These are phyloP conservation scores for Villa cingulata DNA, from an alignment of 2,888 invertebrate genomes.

Conservation along the genomic window DNA sequence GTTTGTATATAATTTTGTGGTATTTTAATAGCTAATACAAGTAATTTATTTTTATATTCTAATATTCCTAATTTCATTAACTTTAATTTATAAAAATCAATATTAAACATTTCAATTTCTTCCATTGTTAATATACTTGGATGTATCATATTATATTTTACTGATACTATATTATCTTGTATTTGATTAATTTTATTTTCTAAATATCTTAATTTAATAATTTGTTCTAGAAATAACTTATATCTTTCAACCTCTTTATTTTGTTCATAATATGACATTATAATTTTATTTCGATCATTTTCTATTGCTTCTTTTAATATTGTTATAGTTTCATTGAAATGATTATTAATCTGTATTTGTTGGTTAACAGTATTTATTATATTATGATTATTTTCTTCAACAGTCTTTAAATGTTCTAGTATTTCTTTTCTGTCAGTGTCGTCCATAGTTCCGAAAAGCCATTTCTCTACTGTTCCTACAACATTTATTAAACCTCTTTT, in stretches of 20 bases:
- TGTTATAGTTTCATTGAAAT: conserved; percentile 12
- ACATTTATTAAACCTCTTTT: no score
- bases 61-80: conserved; percentile 1
- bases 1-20: conserved; percentile 3
- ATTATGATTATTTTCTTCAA: no score
- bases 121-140: conserved; percentile 4
- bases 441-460: no score
- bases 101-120: conserved; percentile 3
- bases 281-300: conserved; percentile 10
- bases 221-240: conserved; percentile 6
- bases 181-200: conserved; percentile 13
- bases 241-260: conserved; percentile 1
- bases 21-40: conserved; percentile 7
- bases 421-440: no score
- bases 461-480: no score
- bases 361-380: conserved; percentile 9
- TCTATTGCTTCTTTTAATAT: conserved; percentile 7
- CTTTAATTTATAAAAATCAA: conserved; percentile 3
- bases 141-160: conserved; percentile 10
- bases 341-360: conserved; percentile 11
- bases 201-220: conserved; percentile 8
- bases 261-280: conserved; percentile 3
- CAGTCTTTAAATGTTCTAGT: no score
- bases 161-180: conserved; percentile 10
- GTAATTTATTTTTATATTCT: conserved; percentile 3